Conservation (phyloP, 2,113 vertebrate species). For the Phalacrocorax carbo region DNA sequence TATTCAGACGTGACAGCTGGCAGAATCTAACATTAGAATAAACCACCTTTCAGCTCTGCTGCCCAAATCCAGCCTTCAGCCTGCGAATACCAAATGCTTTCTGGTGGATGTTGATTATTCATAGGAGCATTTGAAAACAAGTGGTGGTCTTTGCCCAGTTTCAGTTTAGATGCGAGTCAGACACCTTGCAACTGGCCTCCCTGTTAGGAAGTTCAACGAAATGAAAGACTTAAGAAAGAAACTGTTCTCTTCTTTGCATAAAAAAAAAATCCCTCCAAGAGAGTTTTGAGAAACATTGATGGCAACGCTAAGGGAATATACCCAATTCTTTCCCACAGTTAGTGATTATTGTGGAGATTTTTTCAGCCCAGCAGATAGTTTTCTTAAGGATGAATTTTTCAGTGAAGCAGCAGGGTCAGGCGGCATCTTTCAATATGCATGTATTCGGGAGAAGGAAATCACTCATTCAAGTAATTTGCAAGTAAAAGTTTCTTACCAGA, state of each 20-base stretch:
- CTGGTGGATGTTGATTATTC: background rate
- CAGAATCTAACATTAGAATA: background rate
- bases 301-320: background rate
- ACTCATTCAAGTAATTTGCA: conserved; percentile 38
- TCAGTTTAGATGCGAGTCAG: background rate
- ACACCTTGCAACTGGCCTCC: background rate
- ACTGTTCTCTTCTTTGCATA: background rate
- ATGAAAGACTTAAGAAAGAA: background rate
- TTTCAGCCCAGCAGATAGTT: background rate
- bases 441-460: background rate
- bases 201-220: background rate
- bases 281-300: background rate
- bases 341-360: background rate
- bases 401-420: background rate
- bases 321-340: background rate
- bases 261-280: background rate
- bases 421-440: background rate
- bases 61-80: conserved; percentile 11
- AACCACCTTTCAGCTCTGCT: conserved; percentile 24
- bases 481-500: conserved; percentile 13
- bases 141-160: background rate
- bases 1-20: background rate
- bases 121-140: background rate
- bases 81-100: background rate
- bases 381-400: background rate